Conservation (phyloP, 2,113 vertebrate species). For the Agapornis roseicollis region DNA sequence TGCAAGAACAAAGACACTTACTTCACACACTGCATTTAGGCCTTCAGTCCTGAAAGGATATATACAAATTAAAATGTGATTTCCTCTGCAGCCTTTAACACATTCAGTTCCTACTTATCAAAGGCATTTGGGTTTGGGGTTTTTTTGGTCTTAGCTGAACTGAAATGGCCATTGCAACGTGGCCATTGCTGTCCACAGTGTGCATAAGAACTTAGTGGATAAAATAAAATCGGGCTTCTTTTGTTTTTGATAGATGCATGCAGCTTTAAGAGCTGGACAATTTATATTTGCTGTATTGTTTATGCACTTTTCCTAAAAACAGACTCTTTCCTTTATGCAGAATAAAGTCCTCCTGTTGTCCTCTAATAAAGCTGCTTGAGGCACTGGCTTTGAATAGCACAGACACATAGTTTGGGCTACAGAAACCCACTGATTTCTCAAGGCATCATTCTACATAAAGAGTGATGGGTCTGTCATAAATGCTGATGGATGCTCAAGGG, state of each 20-base stretch:
- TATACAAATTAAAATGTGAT: neutral
- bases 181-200: accelerated
- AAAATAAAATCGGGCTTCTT: neutral
- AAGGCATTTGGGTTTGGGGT: neutral
- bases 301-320: neutral
- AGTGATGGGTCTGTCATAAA: accelerated
- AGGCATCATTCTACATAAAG: neutral
- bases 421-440: neutral
- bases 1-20: neutral
- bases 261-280: neutral
- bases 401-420: neutral
- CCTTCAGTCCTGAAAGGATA: neutral
- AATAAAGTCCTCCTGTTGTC: neutral
- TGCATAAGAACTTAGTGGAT: neutral
- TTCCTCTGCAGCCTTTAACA: neutral
- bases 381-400: neutral
- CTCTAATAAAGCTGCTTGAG: neutral
- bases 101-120: neutral
- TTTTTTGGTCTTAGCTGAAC: neutral
- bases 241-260: neutral
- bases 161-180: neutral
- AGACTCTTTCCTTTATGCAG: neutral
- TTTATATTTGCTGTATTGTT: neutral
- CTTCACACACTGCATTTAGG: neutral
- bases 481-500: neutral